phyloP scores from a whole-genome alignment of 2,888 invertebrate species.

The Brachypalpus laphriformis region DNA sequence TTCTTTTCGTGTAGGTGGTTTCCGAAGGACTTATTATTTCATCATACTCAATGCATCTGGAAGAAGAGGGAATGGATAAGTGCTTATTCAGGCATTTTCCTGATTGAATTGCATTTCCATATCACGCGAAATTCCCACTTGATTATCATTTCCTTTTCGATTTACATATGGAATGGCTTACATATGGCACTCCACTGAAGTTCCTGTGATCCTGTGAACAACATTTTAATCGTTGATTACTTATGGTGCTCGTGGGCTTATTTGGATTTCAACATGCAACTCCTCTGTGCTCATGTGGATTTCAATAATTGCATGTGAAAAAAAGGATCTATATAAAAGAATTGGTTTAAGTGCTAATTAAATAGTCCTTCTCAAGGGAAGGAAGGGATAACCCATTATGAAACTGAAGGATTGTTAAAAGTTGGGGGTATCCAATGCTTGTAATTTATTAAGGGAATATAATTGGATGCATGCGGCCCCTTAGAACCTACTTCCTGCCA shows the following conservation, averaged over 20 bases:
- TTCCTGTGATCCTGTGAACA: constrained; percentile 8
- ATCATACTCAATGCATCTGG: not conserved
- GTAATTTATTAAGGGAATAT: no score
- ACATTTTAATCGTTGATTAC: not conserved
- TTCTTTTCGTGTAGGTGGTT: not conserved
- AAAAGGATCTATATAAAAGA: no score
- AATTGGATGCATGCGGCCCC: no score
- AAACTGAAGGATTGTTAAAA: no score
- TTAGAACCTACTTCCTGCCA: no score
- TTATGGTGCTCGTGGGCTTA: not conserved
- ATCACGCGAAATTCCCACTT: constrained; percentile 55
- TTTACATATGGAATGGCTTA: not conserved
- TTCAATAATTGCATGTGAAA: not conserved
- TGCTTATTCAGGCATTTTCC: constrained; percentile 25
- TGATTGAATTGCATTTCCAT: constrained; percentile 62
- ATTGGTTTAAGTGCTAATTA: not conserved
- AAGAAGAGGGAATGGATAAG: not conserved
- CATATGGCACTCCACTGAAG: not conserved
- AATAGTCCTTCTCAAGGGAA: not conserved
- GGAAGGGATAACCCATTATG: no score
- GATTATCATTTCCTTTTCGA: constrained; percentile 47
- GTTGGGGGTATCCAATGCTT: no score
- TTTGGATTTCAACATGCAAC: not conserved
- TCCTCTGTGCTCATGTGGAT: not conserved
- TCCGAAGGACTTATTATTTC: constrained; percentile 25